Conservation (phyloP, 2,888 invertebrate genomes). For the Acleris literana region DNA sequence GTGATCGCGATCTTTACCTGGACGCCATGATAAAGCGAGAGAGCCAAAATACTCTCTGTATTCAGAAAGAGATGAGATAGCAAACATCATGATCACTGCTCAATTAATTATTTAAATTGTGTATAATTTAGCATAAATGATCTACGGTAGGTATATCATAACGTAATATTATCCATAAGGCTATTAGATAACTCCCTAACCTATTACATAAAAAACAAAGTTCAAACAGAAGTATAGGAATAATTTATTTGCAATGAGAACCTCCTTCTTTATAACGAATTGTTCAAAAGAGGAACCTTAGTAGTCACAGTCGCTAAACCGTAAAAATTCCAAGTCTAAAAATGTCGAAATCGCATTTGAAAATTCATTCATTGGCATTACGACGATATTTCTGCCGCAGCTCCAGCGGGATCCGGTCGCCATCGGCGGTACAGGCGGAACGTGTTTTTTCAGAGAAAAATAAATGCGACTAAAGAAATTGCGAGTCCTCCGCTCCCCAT, state of each 20-base stretch:
- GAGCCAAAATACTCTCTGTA: not conserved
- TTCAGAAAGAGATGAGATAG: too few species aligned
- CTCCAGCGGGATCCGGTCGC: slow-evolving; percentile 21
- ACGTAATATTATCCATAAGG: too few species aligned
- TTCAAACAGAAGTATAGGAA: not conserved
- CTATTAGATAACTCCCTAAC: too few species aligned
- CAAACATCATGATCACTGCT: too few species aligned
- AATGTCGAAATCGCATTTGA: slow-evolving; percentile 35
- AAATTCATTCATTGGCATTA: slow-evolving; percentile 33
- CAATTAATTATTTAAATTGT: too few species aligned
- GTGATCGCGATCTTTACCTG: slow-evolving; percentile 24
- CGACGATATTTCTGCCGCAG: slow-evolving; percentile 31
- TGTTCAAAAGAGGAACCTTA: slow-evolving; percentile 4
- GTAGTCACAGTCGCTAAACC: slow-evolving; percentile 13
- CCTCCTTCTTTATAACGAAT: not conserved
- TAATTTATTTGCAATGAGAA: too few species aligned
- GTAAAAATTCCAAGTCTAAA: slow-evolving; percentile 22
- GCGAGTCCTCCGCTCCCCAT: slow-evolving; percentile 24
- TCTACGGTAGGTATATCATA: too few species aligned
- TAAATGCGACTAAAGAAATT: slow-evolving; percentile 37
- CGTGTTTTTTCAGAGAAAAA: slow-evolving; percentile 33
- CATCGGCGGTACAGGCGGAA: slow-evolving; percentile 7
- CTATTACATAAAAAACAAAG: too few species aligned
- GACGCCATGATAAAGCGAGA: slow-evolving; percentile 30
- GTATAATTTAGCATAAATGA: too few species aligned